These are phyloP conservation scores for Callaeas wilsoni DNA, from an alignment of 2,113 vertebrate species.

Conservation along the genomic window DNA sequence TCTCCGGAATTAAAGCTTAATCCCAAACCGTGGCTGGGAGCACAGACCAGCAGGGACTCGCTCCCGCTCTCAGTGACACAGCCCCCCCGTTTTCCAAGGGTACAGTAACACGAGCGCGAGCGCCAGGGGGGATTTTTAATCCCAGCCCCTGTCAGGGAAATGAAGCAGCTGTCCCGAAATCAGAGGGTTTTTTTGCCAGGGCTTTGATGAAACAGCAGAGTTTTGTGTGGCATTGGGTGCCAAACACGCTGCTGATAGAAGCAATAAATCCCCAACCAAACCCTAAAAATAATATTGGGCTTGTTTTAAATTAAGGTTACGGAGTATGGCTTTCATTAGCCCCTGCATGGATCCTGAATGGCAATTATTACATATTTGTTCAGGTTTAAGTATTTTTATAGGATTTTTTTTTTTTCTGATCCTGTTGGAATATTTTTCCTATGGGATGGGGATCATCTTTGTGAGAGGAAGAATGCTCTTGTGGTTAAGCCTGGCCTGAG, in stretches of 20 bases:
- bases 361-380: slow-evolving; percentile 58
- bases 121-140: neutral
- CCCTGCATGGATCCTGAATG: slow-evolving; percentile 51
- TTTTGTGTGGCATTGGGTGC: slow-evolving; percentile 3
- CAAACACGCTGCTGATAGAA: slow-evolving; percentile 57
- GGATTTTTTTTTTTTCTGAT: neutral
- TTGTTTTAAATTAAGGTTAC: slow-evolving; percentile 55
- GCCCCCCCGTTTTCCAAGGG: neutral
- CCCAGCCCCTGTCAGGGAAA: slow-evolving; percentile 5
- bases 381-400: slow-evolving; percentile 68
- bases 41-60: neutral
- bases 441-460: slow-evolving; percentile 51
- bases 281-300: slow-evolving; percentile 61
- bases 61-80: neutral
- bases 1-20: slow-evolving; percentile 53
- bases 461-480: slow-evolving; percentile 54
- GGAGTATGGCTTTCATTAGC: slow-evolving; percentile 43
- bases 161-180: slow-evolving; percentile 49
- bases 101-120: neutral
- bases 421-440: slow-evolving; percentile 42
- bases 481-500: slow-evolving; percentile 51
- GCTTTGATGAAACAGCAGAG: slow-evolving; percentile 27
- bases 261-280: slow-evolving; percentile 50
- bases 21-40: neutral
- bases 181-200: neutral